Conservation (phyloP, 2,888 invertebrate species). For the Erpobdella octoculata region DNA sequence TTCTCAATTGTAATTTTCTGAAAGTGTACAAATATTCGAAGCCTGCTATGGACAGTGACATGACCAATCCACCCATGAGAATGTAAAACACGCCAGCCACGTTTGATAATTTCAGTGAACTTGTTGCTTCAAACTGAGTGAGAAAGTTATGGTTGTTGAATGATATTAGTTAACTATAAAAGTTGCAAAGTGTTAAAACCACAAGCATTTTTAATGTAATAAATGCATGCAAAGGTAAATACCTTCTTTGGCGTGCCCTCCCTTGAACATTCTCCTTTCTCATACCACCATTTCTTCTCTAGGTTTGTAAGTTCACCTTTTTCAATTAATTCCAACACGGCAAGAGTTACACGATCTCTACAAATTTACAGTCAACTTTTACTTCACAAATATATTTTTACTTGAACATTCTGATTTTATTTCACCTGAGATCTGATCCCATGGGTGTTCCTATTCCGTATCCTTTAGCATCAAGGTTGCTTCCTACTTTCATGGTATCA, state of each 20-base stretch:
- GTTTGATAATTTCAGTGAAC: constrained; percentile 79
- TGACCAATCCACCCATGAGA: constrained; percentile 80
- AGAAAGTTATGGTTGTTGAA: too few species aligned
- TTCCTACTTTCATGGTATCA: constrained; percentile 61
- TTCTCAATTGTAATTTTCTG: neutral
- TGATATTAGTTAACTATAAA: too few species aligned
- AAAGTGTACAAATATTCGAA: constrained; percentile 84
- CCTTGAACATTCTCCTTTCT: constrained; percentile 53
- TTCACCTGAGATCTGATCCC: constrained; percentile 74
- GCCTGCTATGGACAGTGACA: constrained; percentile 82
- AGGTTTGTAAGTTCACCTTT: constrained; percentile 82
- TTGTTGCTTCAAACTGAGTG: constrained; percentile 40
- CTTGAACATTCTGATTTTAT: neutral
- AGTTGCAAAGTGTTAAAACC: too few species aligned
- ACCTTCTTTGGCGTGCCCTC: constrained; percentile 34
- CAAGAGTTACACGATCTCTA: constrained; percentile 86
- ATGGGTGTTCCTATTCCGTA: constrained; percentile 90
- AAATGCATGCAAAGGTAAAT: too few species aligned
- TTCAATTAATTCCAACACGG: constrained; percentile 78
- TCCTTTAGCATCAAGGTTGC: constrained; percentile 72
- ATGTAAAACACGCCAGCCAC: constrained; percentile 99
- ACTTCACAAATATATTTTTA: too few species aligned
- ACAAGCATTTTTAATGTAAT: too few species aligned
- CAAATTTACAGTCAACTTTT: too few species aligned
- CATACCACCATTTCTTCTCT: constrained; percentile 93